Percentiles rank a stretch among this genome's conserved stretches.
Evolutionary conservation across 2,888 invertebrate genomes (phyloP).

Genomic region (Polia nebulosa): DNA sequence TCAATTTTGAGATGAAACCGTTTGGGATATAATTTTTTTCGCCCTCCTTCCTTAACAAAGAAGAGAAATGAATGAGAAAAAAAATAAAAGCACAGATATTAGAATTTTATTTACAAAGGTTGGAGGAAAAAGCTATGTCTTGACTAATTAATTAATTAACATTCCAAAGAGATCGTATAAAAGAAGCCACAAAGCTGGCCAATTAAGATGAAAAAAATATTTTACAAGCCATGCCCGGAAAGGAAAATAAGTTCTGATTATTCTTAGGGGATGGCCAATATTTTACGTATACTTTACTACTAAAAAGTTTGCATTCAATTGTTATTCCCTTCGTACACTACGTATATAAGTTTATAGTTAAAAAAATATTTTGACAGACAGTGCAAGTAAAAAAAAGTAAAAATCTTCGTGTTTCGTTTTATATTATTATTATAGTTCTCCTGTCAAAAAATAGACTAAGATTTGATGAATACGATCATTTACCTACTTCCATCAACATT

Average conservation of each 20-base stretch:
- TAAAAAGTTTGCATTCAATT: slow-evolving; percentile 7
- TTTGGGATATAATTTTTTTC: too few relatives aligned
- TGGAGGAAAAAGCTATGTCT: not conserved
- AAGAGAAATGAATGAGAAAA: not conserved
- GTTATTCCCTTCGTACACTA: not conserved
- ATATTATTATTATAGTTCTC: not conserved
- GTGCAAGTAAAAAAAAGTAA: too few relatives aligned
- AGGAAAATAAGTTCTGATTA: not conserved
- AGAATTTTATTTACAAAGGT: not conserved
- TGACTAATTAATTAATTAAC: not conserved
- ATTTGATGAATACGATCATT: too few relatives aligned
- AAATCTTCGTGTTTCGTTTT: too few relatives aligned
- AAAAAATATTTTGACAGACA: too few relatives aligned
- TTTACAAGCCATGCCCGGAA: not conserved
- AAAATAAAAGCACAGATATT: not conserved
- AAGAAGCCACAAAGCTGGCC: not conserved
- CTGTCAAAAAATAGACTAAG: not conserved
- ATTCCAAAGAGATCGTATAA: not conserved
- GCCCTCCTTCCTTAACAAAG: not conserved
- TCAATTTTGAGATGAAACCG: too few relatives aligned
- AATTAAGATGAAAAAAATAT: not conserved
- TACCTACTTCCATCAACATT: too few relatives aligned
- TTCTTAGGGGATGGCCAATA: not conserved
- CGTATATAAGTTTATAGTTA: too few relatives aligned
- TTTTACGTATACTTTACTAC: not conserved